Evolutionary conservation across 2,113 vertebrate genomes (phyloP).

Genomic region (Callopanchax toddi): DNA sequence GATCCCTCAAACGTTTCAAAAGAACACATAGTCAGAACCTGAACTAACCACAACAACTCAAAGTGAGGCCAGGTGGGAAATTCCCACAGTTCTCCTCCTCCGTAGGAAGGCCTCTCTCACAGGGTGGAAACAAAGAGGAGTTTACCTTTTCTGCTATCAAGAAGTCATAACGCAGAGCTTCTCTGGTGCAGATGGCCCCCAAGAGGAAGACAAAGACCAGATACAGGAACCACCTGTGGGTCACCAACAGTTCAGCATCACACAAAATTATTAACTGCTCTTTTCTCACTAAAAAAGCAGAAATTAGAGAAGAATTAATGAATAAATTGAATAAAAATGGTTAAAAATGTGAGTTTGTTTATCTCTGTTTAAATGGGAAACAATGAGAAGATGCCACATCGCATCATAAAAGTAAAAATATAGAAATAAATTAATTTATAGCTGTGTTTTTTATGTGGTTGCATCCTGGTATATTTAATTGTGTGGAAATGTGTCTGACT

Average conservation of each 20-base stretch:
- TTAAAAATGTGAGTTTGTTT: background rate
- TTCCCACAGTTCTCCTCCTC: conserved; percentile 16
- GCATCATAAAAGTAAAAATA: too few relatives aligned
- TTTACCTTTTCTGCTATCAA: conserved; percentile 98
- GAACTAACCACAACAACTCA: conserved; percentile 20
- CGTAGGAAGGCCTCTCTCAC: background rate
- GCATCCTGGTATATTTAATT: background rate
- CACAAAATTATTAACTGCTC: conserved; percentile 19
- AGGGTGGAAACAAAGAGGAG: conserved; percentile 28
- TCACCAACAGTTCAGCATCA: conserved; percentile 53
- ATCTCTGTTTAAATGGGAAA: too few relatives aligned
- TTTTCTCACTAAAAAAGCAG: conserved; percentile 36
- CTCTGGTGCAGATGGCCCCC: conserved; percentile 92
- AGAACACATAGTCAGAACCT: background rate
- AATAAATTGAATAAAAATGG: background rate
- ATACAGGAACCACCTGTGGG: conserved; percentile 97
- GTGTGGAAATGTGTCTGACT: conserved; percentile 1
- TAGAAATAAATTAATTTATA: too few relatives aligned
- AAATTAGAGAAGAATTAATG: background rate
- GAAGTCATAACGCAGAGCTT: conserved; percentile 93
- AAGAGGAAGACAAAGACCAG: conserved; percentile 94
- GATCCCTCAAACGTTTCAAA: background rate
- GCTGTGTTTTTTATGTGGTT: background rate
- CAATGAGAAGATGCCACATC: too few relatives aligned
- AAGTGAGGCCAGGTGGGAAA: conserved; percentile 21